Evolutionary conservation across 2,797 vertebrate genomes (phyloP), one percentile per base, ranked within the genome.

Genomic region (Rhinogobio ventralis): DNA sequence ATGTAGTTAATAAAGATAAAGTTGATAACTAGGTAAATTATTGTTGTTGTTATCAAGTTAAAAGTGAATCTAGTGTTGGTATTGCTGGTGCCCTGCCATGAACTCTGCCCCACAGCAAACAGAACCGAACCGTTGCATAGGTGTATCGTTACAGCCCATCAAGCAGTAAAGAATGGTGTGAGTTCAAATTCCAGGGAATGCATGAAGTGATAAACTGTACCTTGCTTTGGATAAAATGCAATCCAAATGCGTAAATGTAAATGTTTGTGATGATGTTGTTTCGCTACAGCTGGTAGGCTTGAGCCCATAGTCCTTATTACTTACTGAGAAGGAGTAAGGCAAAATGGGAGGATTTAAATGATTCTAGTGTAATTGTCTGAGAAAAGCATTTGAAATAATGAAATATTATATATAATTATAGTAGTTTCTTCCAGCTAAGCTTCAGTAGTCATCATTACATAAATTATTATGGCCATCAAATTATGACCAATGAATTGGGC

Each of bases 331-430:
- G 25, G 42, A 81, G 69, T 76, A 42, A 33, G 55, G 68, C 5
- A 5, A 36, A 79, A 80, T 76, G 33, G 78, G 60, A 72, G 75
- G 68, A 68, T 62, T 42, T 51, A 79, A 89, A 81, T 77, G 20
- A 67, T 84, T 81, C 55, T 42, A 62, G n/a, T 87, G 73, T 87
- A 86, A 87, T 82, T 79, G 67, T 82, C 72, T 81, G 68, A 79
- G 78, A 79, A 69, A 84, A 85, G 39, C 28, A 79, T 82, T 84
- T 89, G 30, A 82, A 67, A 60, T 73, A 60, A 82, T 62, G 23
- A 68, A 68, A n/a, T 23, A 46, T 64, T 74, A 79, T 64, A 66
- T 66, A 82, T 75, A 85, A 83, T 86, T 85, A 85, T 73, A 64
- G 74, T 76, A 51, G 45, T 74, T 84, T 64, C n/a, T 81, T 57